Conservation (phyloP, 2,888 invertebrate species). For the Cheiracanthium punctorium region DNA sequence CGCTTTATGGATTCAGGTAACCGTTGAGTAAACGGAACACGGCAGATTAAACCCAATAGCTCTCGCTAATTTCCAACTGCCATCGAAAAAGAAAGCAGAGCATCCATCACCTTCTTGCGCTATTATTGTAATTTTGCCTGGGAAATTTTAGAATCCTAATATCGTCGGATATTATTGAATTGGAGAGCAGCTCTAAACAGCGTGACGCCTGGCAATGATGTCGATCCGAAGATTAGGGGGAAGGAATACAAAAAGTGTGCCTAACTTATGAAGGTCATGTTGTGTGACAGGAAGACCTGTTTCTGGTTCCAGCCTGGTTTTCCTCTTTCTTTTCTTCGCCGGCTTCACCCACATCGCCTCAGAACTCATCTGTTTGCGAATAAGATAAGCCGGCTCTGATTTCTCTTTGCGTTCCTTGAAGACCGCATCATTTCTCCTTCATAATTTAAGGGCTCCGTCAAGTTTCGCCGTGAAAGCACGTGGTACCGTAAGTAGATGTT, state of each 20-base stretch:
- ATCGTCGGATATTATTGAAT: not conserved
- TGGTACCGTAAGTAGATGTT: no score
- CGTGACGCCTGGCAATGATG: conserved; percentile 40
- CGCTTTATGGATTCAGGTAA: not conserved
- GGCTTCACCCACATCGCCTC: conserved; percentile 46
- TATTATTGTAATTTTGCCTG: not conserved
- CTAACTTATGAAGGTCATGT: conserved; percentile 48
- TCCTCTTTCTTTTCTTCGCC: conserved; percentile 23
- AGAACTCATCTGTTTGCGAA: conserved; percentile 17
- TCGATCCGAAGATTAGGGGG: conserved; percentile 36
- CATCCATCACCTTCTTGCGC: not conserved
- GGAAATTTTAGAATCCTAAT: conserved; percentile 6
- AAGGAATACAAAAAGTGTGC: conserved; percentile 29
- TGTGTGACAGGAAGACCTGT: conserved; percentile 35
- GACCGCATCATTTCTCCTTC: no score
- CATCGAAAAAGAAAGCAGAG: not conserved
- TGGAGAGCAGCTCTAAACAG: conserved; percentile 11
- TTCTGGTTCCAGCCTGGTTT: conserved; percentile 36
- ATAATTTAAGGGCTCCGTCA: no score
- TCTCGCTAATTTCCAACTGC: not conserved
- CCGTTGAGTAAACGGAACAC: not conserved
- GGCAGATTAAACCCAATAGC: not conserved
- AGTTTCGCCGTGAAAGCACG: no score
- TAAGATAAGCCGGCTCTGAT: not conserved
- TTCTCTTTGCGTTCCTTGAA: not conserved